Evolutionary conservation across 2,888 invertebrate genomes (phyloP).

Genomic region (Netelia inedita): DNA sequence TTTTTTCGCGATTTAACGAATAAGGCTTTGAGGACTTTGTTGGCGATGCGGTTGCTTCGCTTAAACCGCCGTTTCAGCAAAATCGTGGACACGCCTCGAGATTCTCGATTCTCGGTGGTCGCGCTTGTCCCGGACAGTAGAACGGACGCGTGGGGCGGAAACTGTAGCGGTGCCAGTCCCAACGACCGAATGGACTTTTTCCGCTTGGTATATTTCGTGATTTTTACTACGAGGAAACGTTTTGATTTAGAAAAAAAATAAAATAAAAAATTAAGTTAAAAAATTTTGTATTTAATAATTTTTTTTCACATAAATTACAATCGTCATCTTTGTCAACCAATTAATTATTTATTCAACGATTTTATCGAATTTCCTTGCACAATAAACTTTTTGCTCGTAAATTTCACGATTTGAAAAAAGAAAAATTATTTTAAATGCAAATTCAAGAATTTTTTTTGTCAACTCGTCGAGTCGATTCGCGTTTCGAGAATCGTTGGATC

Average conservation of each 20-base stretch:
- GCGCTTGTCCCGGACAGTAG: not conserved
- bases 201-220: not conserved
- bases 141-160: conserved; percentile 44
- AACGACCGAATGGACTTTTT: conserved; percentile 25
- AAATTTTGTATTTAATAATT: conserved; percentile 7
- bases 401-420: not conserved
- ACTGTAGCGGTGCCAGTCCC: conserved; percentile 21
- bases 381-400: not conserved
- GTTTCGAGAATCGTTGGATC: conserved; percentile 8
- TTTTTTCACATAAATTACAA: not conserved
- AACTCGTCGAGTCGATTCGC: not conserved
- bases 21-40: not conserved
- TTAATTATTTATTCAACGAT: not conserved
- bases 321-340: not conserved
- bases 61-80: conserved; percentile 31
- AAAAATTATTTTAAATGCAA: not conserved
- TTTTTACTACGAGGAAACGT: conserved; percentile 36
- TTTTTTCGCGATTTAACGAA: too few relatives aligned
- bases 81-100: conserved; percentile 36
- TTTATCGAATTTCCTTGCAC: not conserved
- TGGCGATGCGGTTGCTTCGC: not conserved
- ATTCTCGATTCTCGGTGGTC: conserved; percentile 40
- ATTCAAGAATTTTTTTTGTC: not conserved
- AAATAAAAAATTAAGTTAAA: not conserved
- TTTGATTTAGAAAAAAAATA: too few relatives aligned